Base-by-base conservation (phyloP, 1,140 invertebrate genomes). In the Drosophila kikkawai region DNA sequence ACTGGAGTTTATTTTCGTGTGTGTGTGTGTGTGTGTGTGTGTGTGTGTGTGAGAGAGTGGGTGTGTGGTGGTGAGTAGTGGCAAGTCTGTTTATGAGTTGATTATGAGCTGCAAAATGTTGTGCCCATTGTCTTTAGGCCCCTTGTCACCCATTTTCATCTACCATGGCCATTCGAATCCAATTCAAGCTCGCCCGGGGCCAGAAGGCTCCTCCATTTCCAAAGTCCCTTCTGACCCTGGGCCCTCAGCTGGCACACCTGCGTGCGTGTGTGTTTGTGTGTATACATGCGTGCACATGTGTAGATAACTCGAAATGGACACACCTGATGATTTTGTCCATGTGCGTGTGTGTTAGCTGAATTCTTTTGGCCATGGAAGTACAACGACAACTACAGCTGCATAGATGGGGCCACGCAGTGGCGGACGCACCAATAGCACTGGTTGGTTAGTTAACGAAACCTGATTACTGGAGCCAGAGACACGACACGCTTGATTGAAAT, bases 1-100 rank as follows among this genome's bases (percentile, higher is more conserved):
- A 73, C 47, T 19, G 67, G 44, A 71, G 67, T 58, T 41, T 51
- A 29, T 51, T 11, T 32, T 50, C 17, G 26, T 50, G 22, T 15
- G 19, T n/a, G 15, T 42, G 36, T 32, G 11, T 13, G 22, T 15
- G 47, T 19, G 36, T 13, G n/a, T 22, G 53, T 17, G 29, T 13
- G 7, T 11, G 26, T 29, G 53, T 17, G 29, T 13, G 7, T 7
- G 26, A 6, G 26, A 29, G 26, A 29, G 26, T 29, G 26, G 58
- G 22, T 44, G 56, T 11, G 39, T 39, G 48, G n/a, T 12, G 9
- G 48, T 37, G 12, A 29, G 15, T 71, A 58, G 51, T 26, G 69
- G 12, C 36, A 71, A 59, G 67, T 71, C 69, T 75, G 57, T 55
- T 75, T 75, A 75, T 75, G 71, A 74, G 69, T 53, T 74, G 71